Evolutionary conservation across 2,888 invertebrate genomes (phyloP).

Genomic region (Cheilosia variabilis): DNA sequence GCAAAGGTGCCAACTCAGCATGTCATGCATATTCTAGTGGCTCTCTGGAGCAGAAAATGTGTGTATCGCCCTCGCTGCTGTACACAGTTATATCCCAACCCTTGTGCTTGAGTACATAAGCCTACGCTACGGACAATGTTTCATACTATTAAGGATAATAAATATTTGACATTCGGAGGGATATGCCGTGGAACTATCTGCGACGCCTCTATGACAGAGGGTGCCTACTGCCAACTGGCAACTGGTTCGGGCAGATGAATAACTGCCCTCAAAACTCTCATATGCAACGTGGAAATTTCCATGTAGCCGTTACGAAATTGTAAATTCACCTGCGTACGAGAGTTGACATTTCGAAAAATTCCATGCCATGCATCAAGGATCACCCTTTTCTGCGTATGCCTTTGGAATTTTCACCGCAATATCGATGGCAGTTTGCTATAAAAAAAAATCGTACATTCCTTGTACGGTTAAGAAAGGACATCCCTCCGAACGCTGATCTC

Average conservation of each 20-base stretch:
- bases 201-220: conserved; percentile 27
- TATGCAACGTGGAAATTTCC: conserved; percentile 33
- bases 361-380: conserved; percentile 59
- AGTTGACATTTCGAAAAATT: conserved; percentile 50
- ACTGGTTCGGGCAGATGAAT: conserved; percentile 12
- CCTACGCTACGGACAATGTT: conserved; percentile 43
- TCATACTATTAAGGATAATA: conserved; percentile 69
- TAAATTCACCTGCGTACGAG: conserved; percentile 50
- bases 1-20: conserved; percentile 27
- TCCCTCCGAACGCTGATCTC: conserved; percentile 14
- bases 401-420: conserved; percentile 8
- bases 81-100: conserved; percentile 34
- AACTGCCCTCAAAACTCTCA: conserved; percentile 12
- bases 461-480: background rate
- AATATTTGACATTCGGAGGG: conserved; percentile 62
- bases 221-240: conserved; percentile 6
- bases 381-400: conserved; percentile 33
- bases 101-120: background rate
- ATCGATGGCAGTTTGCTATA: background rate
- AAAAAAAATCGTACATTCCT: background rate
- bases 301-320: conserved; percentile 51
- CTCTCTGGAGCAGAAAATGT: conserved; percentile 10
- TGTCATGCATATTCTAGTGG: conserved; percentile 30
- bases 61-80: conserved; percentile 6
- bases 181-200: conserved; percentile 54